Evolutionary conservation across 2,113 vertebrate species (phyloP).

Genomic region (Phrynosoma blainvillii): DNA sequence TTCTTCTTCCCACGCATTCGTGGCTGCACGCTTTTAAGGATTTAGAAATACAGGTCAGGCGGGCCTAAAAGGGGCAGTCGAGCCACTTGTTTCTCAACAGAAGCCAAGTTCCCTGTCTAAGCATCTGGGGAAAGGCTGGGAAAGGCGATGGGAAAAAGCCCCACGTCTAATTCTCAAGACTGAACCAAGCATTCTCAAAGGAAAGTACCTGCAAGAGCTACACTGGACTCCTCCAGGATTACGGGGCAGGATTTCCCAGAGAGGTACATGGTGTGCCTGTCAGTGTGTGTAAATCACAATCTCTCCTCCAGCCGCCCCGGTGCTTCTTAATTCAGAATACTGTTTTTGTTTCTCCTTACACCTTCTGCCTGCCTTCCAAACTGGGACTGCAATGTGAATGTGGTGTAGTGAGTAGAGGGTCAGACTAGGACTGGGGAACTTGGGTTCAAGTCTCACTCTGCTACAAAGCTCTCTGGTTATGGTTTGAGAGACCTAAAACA

Average conservation of each 20-base stretch:
- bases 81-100: neutral
- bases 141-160: neutral
- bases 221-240: neutral
- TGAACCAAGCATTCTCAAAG: neutral
- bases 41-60: neutral
- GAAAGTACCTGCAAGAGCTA: neutral
- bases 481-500: too few relatives aligned
- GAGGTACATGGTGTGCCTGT: neutral
- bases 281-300: too few relatives aligned
- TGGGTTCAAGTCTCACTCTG: neutral
- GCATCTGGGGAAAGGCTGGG: neutral
- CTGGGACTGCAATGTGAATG: neutral
- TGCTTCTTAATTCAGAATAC: too few relatives aligned
- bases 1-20: neutral
- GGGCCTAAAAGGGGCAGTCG: neutral
- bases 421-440: too few relatives aligned
- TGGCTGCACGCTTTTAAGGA: neutral
- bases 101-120: neutral
- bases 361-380: neutral
- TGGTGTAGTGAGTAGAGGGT: neutral
- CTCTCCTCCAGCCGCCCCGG: too few relatives aligned
- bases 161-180: neutral
- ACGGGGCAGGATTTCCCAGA: neutral
- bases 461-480: neutral
- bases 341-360: neutral